Base-by-base conservation (phyloP, 2,888 invertebrate species). In the Lasioglossum malachurum region DNA sequence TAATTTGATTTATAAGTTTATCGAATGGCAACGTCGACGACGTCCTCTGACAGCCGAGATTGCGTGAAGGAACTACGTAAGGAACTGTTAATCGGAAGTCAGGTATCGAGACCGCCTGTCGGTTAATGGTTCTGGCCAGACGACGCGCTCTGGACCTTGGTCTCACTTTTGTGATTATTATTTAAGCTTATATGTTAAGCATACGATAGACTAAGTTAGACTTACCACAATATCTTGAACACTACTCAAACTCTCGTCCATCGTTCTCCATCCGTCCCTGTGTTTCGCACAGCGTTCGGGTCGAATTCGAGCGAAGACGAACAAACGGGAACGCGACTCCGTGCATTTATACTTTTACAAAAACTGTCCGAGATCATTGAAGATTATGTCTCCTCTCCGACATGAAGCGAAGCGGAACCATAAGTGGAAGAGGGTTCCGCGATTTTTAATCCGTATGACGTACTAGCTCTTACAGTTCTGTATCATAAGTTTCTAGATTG, bases 91-190 rank as follows among this genome's bases (percentile, higher is more conserved):
- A 84, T 84, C 83, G 82, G 80, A 90, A 90, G 84, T 88, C 89
- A 90, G 89, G 88, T 89, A 85, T 90, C 90, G 91, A 91, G 92
- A 88, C 88, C 90, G 88, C 91, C 90, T 91, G 83, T 87, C 80
- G 87, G 76, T 86, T 88, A 77, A 89, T 81, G 86, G 82, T 91
- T 89, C 88, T 67, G 86, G 80, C 80, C 84, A 87, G 73, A 83
- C 82, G 77, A 82, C 78, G 75, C 80, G 83, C 74, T 90, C 92
- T 90, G 94, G 94, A 94, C 93, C 93, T 93, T 93, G 93, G 95
- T 95, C 94, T 95, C 94, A 93, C 91, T 93, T 94, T 94, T 95
- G 95, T 95, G 95, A 95, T 95, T 95, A 94, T 92, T 94, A 93
- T 91, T 91, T 94, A 93, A 93, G 93, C 12, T 31, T 93, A 93